Evolutionary conservation across 2,113 vertebrate species (phyloP), one percentile per base, ranked within the genome.

Genomic region (Poecile atricapillus): DNA sequence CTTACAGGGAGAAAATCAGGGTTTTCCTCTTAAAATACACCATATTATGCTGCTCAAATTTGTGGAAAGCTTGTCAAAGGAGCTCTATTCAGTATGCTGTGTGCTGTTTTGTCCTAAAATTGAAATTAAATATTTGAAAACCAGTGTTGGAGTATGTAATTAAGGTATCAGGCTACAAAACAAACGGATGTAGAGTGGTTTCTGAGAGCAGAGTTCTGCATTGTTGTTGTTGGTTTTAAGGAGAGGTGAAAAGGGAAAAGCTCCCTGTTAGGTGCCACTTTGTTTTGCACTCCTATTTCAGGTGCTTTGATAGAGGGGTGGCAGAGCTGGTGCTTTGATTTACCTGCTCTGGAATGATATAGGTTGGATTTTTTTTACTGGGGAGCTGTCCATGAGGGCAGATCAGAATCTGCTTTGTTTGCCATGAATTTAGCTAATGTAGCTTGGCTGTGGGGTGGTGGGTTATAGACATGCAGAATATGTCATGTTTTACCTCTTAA

Each of bases 1-100:
- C 43, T 92, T 95, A 82, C 47, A 94, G 49, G 43, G 50, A 75
- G 70, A 93, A 76, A 94, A 88, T 71, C 69, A 90, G 69, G 63
- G 41, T 35, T 95, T 93, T 90, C 71, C 75, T 87, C 25, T n/a
- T 93, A 4, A 76, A 93, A 49, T 44, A 78, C 56, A 75, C 23
- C 15, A 11, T 18, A 7, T 87, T 84, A 82, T 7, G 23, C 65
- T 68, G 62, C 53, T 90, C 19, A 60, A 18, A 89, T 97, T 85
- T 60, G n/a, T 73, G 71, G 43, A 86, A 63, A 58, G 77, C 92
- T 90, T 78, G 11, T 83, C 56, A 83, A 74, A 90, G 33, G 67
- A 90, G 30, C 41, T 4, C 63, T 81, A 1, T 81, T 86, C 55
- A 55, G 6, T 49, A 21, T 9, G 15, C 74, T 39, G 4, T 43